Evolutionary conservation across 2,797 vertebrate genomes (phyloP).

Genomic region (Gymnoscopelus braueri): DNA sequence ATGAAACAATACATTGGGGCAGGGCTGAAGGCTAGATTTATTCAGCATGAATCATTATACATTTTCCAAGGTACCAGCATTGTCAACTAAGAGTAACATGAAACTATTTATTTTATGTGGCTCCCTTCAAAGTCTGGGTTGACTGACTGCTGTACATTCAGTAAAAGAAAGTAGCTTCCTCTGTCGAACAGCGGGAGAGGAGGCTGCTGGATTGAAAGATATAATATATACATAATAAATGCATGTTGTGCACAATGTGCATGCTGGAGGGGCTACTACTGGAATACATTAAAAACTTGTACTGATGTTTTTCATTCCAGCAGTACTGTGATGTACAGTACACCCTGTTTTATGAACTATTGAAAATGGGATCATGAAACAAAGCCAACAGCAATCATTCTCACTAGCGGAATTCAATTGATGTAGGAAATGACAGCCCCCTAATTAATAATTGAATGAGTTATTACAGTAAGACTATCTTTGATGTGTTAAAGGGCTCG

Average conservation of each 20-base stretch:
- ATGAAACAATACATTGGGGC: slow-evolving; percentile 19
- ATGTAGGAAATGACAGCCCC: slow-evolving; percentile 23
- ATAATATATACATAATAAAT: background rate
- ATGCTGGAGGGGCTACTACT: slow-evolving; percentile 51
- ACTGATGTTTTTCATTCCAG: slow-evolving; percentile 45
- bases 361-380: slow-evolving; percentile 36
- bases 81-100: slow-evolving; percentile 24
- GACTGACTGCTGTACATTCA: background rate
- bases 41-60: slow-evolving; percentile 22
- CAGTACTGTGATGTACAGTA: slow-evolving; percentile 38
- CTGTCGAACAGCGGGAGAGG: background rate
- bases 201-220: background rate
- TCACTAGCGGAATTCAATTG: slow-evolving; percentile 16
- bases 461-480: slow-evolving; percentile 20
- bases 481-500: slow-evolving; percentile 18
- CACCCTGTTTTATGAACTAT: slow-evolving; percentile 38
- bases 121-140: slow-evolving; percentile 12
- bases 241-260: slow-evolving; percentile 8
- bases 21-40: slow-evolving; percentile 5
- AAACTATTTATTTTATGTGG: slow-evolving; percentile 34
- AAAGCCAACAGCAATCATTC: slow-evolving; percentile 29
- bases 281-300: slow-evolving; percentile 62
- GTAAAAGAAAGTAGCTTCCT: background rate
- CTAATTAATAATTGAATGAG: slow-evolving; percentile 4
- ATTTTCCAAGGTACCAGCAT: slow-evolving; percentile 13